Evolutionary conservation across 2,888 invertebrate species (phyloP).

Genomic region (Lasioglossum calceatum): DNA sequence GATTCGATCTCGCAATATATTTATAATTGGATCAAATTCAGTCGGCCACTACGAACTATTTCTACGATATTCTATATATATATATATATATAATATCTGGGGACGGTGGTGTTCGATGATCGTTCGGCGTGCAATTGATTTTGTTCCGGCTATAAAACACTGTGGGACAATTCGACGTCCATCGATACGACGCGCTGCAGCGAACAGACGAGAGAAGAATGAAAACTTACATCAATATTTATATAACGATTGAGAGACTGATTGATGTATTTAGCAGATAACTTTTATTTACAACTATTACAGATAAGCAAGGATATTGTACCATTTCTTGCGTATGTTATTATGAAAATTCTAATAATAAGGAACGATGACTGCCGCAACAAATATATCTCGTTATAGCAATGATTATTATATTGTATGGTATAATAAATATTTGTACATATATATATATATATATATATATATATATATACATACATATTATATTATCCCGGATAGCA

Average conservation of each 20-base stretch:
- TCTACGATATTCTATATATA: not conserved
- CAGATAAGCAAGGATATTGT: constrained; percentile 72
- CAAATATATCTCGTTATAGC: constrained; percentile 80
- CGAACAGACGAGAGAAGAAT: constrained; percentile 23
- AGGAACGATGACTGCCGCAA: constrained; percentile 81
- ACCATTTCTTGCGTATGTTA: constrained; percentile 72
- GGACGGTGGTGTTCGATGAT: not conserved
- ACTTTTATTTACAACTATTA: constrained; percentile 81
- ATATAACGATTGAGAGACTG: constrained; percentile 83
- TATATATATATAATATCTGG: not conserved
- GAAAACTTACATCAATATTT: constrained; percentile 69
- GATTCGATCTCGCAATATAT: constrained; percentile 55
- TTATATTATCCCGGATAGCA: not conserved
- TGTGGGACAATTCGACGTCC: not conserved
- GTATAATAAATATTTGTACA: constrained; percentile 54
- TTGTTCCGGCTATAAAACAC: not conserved
- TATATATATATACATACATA: not conserved
- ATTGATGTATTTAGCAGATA: constrained; percentile 82
- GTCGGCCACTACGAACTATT: not conserved
- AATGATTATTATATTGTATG: constrained; percentile 73
- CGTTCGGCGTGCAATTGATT: not conserved
- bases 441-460: constrained; percentile 32
- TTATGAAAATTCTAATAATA: constrained; percentile 71
- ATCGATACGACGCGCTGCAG: constrained; percentile 21
- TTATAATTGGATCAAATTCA: constrained; percentile 27